These are phyloP conservation scores for Syrphus vitripennis DNA, from an alignment of 2,888 invertebrate genomes.

Conservation along the genomic window DNA sequence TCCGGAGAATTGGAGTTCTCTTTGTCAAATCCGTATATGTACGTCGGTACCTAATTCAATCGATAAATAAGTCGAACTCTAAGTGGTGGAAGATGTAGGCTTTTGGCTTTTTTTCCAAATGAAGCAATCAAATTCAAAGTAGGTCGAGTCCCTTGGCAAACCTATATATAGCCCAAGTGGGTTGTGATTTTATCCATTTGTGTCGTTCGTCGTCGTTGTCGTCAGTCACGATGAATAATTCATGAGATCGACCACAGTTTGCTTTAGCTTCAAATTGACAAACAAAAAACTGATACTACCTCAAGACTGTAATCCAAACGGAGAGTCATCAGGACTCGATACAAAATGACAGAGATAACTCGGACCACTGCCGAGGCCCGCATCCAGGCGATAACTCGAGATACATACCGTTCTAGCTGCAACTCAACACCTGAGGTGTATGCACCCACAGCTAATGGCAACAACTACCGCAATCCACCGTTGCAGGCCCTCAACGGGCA, in stretches of 20 bases:
- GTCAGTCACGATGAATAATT: conserved; percentile 63
- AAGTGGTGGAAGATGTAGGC: conserved; percentile 26
- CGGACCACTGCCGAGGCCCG: conserved; percentile 42
- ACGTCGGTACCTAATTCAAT: conserved; percentile 46
- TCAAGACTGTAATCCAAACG: conserved; percentile 26
- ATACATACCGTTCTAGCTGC: conserved; percentile 59
- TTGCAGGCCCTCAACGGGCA: conserved; percentile 77
- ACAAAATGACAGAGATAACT: conserved; percentile 63
- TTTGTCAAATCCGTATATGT: conserved; percentile 3
- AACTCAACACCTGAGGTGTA: conserved; percentile 67
- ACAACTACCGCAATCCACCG: conserved; percentile 74
- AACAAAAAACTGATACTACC: conserved; percentile 41
- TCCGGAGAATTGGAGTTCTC: not conserved
- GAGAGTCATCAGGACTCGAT: not conserved
- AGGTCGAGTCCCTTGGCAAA: conserved; percentile 3
- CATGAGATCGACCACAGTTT: conserved; percentile 53
- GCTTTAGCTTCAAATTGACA: conserved; percentile 36
- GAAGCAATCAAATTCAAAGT: conserved; percentile 45
- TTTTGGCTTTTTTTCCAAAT: conserved; percentile 6
- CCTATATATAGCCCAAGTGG: not conserved
- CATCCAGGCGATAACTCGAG: conserved; percentile 56
- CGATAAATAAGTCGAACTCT: conserved; percentile 14
- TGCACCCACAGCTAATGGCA: conserved; percentile 55
- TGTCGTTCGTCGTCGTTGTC: too few relatives aligned
- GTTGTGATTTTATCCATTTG: conserved; percentile 3